Percentiles rank a stretch among this genome's conserved stretches.
These are phyloP conservation scores for Pachycephus smyrnensis DNA, from an alignment of 2,888 invertebrate species.

Conservation along the genomic window DNA sequence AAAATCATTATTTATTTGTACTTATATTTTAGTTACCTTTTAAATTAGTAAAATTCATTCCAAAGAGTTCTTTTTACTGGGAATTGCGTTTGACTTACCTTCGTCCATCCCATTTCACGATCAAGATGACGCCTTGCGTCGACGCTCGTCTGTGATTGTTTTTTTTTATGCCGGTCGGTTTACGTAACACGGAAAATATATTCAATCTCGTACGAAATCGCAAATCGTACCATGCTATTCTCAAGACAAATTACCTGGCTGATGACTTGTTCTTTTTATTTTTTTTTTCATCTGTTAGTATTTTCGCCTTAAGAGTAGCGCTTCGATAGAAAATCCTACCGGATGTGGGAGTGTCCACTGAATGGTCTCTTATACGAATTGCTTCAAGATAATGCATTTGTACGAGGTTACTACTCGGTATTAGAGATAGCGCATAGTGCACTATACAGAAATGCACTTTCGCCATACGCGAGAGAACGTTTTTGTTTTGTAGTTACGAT, in stretches of 20 bases:
- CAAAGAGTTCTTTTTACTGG: constrained; percentile 37
- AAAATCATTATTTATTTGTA: constrained; percentile 36
- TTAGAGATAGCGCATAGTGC: neutral
- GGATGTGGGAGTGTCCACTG: neutral
- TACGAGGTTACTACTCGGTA: neutral
- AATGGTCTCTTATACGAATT: neutral
- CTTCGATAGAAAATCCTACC: neutral
- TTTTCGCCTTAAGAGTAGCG: neutral
- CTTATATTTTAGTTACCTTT: constrained; percentile 44
- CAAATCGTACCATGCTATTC: neutral
- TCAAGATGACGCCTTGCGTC: neutral
- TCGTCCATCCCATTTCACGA: constrained; percentile 2
- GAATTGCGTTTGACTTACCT: constrained; percentile 8
- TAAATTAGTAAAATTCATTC: constrained; percentile 45
- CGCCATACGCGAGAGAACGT: neutral
- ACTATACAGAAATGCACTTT: neutral
- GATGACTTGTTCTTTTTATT: neutral
- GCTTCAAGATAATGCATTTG: neutral
- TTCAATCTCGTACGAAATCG: neutral
- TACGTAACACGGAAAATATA: neutral
- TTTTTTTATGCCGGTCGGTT: neutral
- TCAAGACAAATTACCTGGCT: neutral
- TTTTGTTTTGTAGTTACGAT: neutral
- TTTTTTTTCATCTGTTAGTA: neutral
- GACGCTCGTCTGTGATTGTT: neutral